Evolutionary conservation across 2,113 vertebrate genomes (phyloP).

Genomic region (Polypterus bichir): DNA sequence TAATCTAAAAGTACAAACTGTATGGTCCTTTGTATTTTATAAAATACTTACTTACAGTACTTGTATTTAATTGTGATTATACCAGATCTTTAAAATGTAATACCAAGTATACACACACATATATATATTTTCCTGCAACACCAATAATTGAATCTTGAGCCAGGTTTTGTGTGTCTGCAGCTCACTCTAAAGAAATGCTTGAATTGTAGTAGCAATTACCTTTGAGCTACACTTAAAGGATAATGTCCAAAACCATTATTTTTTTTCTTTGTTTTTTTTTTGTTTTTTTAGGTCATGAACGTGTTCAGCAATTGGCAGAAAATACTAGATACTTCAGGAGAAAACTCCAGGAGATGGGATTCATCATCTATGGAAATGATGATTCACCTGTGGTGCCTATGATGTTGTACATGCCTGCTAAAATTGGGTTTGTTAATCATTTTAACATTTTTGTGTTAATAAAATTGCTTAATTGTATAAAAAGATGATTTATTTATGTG

Average conservation of each 20-base stretch:
- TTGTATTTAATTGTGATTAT: too few species aligned
- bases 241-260: too few species aligned
- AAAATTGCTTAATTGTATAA: neutral
- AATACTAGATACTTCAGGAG: conserved; percentile 85
- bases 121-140: conserved; percentile 89
- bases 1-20: too few species aligned
- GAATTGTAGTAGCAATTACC: conserved; percentile 28
- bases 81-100: too few species aligned
- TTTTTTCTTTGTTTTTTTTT: neutral
- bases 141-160: conserved; percentile 95
- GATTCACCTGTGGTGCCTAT: conserved; percentile 87
- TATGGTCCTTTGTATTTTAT: too few species aligned
- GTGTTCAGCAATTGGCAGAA: conserved; percentile 73
- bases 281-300: conserved; percentile 53
- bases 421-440: conserved; percentile 66
- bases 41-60: too few species aligned
- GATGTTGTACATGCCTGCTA: conserved; percentile 97
- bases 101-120: too few species aligned
- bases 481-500: neutral
- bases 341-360: conserved; percentile 75
- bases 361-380: conserved; percentile 91
- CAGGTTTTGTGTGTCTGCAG: conserved; percentile 84
- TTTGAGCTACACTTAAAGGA: too few species aligned
- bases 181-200: conserved; percentile 85
- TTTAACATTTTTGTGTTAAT: conserved; percentile 1